Evolutionary conservation across 2,113 vertebrate species (phyloP).

Genomic region (Neotoma lepida): DNA sequence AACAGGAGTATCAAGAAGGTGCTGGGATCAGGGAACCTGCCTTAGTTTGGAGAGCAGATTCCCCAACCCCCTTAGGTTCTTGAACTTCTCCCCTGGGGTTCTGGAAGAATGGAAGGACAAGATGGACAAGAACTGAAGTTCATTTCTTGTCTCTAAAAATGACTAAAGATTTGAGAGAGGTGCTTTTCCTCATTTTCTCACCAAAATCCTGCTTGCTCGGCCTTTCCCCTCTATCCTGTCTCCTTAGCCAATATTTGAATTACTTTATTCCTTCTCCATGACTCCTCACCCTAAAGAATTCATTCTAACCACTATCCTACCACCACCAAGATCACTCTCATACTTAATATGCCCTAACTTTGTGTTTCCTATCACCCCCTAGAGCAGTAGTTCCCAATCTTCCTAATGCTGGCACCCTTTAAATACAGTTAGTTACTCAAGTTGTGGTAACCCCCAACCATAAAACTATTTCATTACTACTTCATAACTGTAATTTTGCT

Average conservation of each 20-base stretch:
- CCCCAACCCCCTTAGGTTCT: background rate
- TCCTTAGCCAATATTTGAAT: background rate
- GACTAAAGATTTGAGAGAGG: background rate
- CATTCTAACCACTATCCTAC: conserved; percentile 2
- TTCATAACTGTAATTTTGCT: background rate
- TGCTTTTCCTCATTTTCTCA: background rate
- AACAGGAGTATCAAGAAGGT: conserved; percentile 25
- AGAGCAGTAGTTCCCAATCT: background rate
- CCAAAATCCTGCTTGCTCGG: background rate
- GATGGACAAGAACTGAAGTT: background rate
- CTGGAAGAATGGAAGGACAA: conserved; percentile 12
- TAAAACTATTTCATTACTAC: background rate
- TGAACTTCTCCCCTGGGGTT: conserved; percentile 26
- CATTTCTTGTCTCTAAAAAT: conserved; percentile 14
- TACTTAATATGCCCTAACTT: background rate
- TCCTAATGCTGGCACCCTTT: background rate
- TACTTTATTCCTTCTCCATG: conserved; percentile 32
- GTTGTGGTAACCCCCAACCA: background rate
- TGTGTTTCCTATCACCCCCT: conserved; percentile 12
- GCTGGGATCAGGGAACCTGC: background rate
- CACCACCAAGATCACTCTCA: background rate
- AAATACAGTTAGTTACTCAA: background rate
- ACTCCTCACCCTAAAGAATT: background rate
- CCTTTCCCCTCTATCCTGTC: background rate
- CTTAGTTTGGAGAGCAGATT: background rate